A percentile compares a stretch with the other conserved stretches of the same genome.
Conservation (phyloP, 2,888 invertebrate species). For the Minunthozetes semirufus region DNA sequence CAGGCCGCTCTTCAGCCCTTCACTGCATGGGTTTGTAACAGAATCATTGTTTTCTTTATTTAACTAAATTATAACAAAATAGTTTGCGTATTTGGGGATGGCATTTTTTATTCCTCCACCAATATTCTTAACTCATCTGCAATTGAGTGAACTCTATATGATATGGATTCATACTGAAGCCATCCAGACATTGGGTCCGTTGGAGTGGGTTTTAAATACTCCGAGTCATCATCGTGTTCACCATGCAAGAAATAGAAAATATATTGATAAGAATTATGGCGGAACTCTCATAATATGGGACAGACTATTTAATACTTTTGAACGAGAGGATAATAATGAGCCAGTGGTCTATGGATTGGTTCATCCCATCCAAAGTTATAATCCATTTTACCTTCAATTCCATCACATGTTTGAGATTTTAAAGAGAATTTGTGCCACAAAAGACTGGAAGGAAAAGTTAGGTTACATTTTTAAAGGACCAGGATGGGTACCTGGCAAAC, state of each 20-base stretch:
- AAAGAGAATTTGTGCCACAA: slow-evolving; percentile 57
- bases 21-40: slow-evolving; percentile 63
- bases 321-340: slow-evolving; percentile 59
- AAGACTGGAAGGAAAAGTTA: slow-evolving; percentile 55
- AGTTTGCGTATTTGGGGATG: slow-evolving; percentile 36
- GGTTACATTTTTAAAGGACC: slow-evolving; percentile 72
- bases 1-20: slow-evolving; percentile 72
- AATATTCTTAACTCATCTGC: slow-evolving; percentile 37
- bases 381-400: slow-evolving; percentile 60
- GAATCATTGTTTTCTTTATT: not conserved
- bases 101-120: slow-evolving; percentile 34
- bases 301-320: slow-evolving; percentile 72
- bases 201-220: slow-evolving; percentile 78
- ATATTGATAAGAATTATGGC: slow-evolving; percentile 86
- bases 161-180: slow-evolving; percentile 37
- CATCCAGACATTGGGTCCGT: slow-evolving; percentile 68
- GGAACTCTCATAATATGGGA: slow-evolving; percentile 88
- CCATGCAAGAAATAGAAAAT: slow-evolving; percentile 76
- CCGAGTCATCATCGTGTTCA: slow-evolving; percentile 67
- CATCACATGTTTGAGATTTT: slow-evolving; percentile 65
- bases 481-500: slow-evolving; percentile 75
- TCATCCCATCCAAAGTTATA: slow-evolving; percentile 70
- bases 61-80: not conserved
- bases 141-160: slow-evolving; percentile 38
- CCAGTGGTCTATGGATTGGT: slow-evolving; percentile 78